phyloP scores from a whole-genome alignment of 2,113 vertebrate genomes.

The Eira barbara region DNA sequence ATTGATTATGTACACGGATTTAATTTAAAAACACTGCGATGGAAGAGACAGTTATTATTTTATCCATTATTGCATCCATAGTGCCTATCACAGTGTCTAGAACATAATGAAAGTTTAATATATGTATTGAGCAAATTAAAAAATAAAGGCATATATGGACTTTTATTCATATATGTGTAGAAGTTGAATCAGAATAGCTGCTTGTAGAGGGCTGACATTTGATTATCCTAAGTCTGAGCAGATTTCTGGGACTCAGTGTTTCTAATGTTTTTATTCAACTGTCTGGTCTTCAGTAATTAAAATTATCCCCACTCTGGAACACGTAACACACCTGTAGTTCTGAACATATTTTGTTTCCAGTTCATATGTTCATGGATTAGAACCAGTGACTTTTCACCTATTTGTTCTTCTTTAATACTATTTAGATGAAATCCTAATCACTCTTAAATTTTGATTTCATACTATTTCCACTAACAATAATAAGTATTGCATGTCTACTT shows the following conservation, averaged over 20 bases:
- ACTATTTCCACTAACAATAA: background rate
- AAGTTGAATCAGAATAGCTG: background rate
- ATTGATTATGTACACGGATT: background rate
- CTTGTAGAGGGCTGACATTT: background rate
- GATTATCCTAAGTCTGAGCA: background rate
- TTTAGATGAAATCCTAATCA: background rate
- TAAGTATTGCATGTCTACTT: background rate
- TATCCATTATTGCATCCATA: background rate
- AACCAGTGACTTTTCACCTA: background rate
- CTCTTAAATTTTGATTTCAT: background rate
- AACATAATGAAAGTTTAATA: background rate
- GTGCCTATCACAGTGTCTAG: background rate
- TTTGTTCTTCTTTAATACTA: background rate
- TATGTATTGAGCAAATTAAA: background rate
- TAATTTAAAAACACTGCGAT: slow-evolving; percentile 19
- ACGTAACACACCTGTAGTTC: background rate
- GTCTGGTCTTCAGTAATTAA: background rate
- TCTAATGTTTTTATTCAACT: background rate
- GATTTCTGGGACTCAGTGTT: background rate
- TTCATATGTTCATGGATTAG: background rate
- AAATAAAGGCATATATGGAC: background rate
- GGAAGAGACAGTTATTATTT: background rate
- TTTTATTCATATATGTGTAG: background rate
- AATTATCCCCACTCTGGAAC: background rate
- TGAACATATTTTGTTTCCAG: background rate